phyloP scores from a whole-genome alignment of 2,113 vertebrate genomes.

The Erythrocercus mccallii region DNA sequence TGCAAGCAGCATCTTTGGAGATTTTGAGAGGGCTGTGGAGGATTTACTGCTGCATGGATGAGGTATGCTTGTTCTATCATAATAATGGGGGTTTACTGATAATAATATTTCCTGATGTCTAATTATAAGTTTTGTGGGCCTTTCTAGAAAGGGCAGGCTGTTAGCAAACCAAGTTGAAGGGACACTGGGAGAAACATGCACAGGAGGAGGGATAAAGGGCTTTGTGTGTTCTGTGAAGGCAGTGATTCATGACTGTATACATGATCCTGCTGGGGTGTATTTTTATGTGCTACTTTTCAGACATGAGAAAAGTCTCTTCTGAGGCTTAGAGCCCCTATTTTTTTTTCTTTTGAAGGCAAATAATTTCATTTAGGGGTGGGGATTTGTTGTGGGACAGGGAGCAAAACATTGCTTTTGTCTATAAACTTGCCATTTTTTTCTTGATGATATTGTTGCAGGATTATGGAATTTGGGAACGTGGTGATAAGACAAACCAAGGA shows the following conservation, averaged over 20 bases:
- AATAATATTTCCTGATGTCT: neutral
- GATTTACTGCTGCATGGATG: neutral
- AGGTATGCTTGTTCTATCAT: neutral
- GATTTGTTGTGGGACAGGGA: neutral
- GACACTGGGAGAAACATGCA: neutral
- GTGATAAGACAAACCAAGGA: slow-evolving; percentile 98
- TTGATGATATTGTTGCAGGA: slow-evolving; percentile 75
- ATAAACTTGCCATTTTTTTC: neutral
- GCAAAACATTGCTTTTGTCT: neutral
- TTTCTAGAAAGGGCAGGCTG: neutral
- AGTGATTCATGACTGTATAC: neutral
- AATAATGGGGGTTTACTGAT: neutral
- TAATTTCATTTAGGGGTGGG: neutral
- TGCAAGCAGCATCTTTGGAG: neutral
- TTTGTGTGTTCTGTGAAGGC: neutral
- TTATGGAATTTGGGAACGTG: slow-evolving; percentile 99
- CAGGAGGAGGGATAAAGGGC: neutral
- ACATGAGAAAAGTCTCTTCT: neutral
- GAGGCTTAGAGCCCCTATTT: neutral
- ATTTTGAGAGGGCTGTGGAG: neutral
- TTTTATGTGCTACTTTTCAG: neutral
- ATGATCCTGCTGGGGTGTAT: neutral
- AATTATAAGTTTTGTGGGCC: neutral
- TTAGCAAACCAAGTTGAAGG: neutral
- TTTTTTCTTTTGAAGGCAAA: neutral